phyloP scores from a whole-genome alignment of 2,797 vertebrate genomes.

The Acropternis orthonyx region DNA sequence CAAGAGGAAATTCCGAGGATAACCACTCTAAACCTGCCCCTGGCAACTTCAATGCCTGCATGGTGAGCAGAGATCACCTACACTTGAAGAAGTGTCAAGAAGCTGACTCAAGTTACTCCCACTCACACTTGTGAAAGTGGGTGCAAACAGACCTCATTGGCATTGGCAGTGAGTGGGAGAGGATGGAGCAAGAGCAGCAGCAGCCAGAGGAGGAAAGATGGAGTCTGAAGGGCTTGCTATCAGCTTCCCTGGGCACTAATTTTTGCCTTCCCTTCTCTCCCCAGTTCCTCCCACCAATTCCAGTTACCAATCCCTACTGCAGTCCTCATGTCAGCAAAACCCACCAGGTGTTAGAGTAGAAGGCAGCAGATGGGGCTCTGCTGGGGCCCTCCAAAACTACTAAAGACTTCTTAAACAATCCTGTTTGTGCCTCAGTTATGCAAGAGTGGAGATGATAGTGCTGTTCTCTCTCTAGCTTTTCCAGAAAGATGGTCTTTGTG shows the following conservation, averaged over 20 bases:
- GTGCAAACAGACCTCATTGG: neutral
- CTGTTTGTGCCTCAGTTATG: neutral
- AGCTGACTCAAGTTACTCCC: neutral
- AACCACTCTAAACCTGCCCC: neutral
- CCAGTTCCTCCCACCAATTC: neutral
- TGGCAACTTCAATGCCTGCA: neutral
- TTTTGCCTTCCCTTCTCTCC: neutral
- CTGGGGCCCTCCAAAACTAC: neutral
- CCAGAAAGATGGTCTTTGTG: neutral
- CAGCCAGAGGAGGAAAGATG: neutral
- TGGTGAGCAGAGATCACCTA: neutral
- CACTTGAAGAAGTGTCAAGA: neutral
- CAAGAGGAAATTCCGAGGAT: neutral
- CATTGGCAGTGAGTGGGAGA: neutral
- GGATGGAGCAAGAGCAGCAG: neutral
- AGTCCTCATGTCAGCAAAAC: neutral
- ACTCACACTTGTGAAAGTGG: neutral
- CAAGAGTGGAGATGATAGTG: neutral
- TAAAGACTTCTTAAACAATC: neutral
- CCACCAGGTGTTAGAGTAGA: neutral
- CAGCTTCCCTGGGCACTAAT: neutral
- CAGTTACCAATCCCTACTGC: neutral
- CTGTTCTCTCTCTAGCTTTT: neutral
- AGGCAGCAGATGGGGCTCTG: neutral
- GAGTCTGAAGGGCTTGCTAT: neutral